Conservation (phyloP, 2,797 vertebrate genomes). For the Esox masquinongy region DNA sequence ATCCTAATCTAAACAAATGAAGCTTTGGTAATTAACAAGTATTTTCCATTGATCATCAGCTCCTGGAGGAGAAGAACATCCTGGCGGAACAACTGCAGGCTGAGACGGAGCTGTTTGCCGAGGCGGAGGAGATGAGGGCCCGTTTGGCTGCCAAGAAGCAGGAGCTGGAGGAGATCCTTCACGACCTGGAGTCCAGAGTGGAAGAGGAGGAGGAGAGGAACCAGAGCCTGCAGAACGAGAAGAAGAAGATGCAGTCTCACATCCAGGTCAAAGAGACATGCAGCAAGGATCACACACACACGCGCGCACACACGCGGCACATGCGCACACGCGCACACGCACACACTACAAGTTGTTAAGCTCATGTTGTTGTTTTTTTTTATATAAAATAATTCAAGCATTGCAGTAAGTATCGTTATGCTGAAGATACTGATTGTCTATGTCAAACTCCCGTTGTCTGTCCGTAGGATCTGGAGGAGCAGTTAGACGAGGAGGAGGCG, state of each 20-base stretch:
- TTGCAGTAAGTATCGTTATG: neutral
- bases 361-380: neutral
- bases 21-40: neutral
- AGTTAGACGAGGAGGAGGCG: slow-evolving; percentile 95
- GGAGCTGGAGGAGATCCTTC: slow-evolving; percentile 94
- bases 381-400: neutral
- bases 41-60: slow-evolving; percentile 57
- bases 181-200: slow-evolving; percentile 92
- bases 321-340: no score
- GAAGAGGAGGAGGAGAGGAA: slow-evolving; percentile 96
- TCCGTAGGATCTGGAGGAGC: slow-evolving; percentile 91
- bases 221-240: slow-evolving; percentile 91
- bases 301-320: no score
- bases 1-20: no score
- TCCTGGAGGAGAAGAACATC: slow-evolving; percentile 95
- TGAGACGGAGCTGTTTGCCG: slow-evolving; percentile 94
- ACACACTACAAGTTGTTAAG: neutral
- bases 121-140: slow-evolving; percentile 96
- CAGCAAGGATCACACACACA: neutral
- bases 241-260: slow-evolving; percentile 96
- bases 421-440: neutral
- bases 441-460: neutral
- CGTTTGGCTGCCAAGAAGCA: slow-evolving; percentile 93
- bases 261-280: slow-evolving; percentile 79
- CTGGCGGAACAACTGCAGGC: slow-evolving; percentile 95